Percentiles rank a stretch among this genome's conserved stretches.
These are phyloP conservation scores for Euschistus heros DNA, from an alignment of 1,140 invertebrate species.

Conservation along the genomic window DNA sequence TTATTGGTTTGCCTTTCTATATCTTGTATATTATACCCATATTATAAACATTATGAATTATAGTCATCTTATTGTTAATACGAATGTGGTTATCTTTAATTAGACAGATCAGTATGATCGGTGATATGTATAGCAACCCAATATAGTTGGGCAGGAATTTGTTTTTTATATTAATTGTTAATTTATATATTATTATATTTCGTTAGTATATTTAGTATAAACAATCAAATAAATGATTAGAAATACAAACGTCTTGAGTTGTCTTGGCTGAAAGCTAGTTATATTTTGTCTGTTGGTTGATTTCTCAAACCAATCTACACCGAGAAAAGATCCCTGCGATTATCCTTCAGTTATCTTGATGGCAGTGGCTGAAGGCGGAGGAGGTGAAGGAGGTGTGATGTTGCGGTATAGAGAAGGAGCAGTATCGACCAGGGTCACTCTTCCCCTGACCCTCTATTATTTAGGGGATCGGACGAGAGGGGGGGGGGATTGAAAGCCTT, in stretches of 20 bases:
- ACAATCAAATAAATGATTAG: too few relatives aligned
- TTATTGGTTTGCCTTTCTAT: too few relatives aligned
- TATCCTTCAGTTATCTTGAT: neutral
- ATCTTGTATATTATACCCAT: too few relatives aligned
- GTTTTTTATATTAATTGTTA: too few relatives aligned
- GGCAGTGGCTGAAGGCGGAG: neutral
- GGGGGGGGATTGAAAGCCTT: conserved; percentile 7
- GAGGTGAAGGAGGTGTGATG: conserved; percentile 4
- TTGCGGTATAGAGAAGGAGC: conserved; percentile 2
- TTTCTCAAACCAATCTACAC: neutral
- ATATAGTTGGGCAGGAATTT: too few relatives aligned
- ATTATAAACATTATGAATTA: too few relatives aligned
- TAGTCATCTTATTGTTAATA: too few relatives aligned
- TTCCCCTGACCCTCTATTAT: conserved; percentile 9
- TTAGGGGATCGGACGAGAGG: neutral
- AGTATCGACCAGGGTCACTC: conserved; percentile 9
- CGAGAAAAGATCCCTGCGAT: neutral
- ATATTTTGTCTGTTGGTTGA: neutral
- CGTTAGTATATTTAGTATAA: too few relatives aligned
- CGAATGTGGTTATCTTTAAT: too few relatives aligned
- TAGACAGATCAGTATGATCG: too few relatives aligned
- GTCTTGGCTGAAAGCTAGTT: neutral
- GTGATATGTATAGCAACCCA: too few relatives aligned
- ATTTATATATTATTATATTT: too few relatives aligned
- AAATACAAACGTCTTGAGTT: neutral